A percentile compares a stretch with the other conserved stretches of the same genome.
Evolutionary conservation across 2,797 vertebrate species (phyloP).

Genomic region (Thripadectes ignobilis): DNA sequence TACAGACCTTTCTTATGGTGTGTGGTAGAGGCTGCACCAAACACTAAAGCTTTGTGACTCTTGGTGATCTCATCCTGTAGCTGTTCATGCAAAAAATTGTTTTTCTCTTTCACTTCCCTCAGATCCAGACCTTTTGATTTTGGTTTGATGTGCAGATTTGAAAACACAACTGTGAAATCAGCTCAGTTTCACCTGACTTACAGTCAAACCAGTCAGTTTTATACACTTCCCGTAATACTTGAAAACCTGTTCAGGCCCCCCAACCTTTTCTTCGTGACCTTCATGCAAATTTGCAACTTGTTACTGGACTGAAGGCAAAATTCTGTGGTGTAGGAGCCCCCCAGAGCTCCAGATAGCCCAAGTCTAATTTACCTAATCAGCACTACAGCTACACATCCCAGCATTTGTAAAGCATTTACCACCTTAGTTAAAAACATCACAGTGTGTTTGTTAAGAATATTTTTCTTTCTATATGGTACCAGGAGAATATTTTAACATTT

Average conservation of each 20-base stretch:
- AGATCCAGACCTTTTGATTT: slow-evolving; percentile 64
- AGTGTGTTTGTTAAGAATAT: not conserved
- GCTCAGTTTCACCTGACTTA: slow-evolving; percentile 57
- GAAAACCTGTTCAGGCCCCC: not conserved
- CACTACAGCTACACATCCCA: not conserved
- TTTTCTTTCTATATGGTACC: not conserved
- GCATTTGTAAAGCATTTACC: slow-evolving; percentile 30
- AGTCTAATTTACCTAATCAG: slow-evolving; percentile 31
- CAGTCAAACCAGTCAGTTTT: slow-evolving; percentile 18
- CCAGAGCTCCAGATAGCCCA: not conserved
- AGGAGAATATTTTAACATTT: slow-evolving; percentile 9
- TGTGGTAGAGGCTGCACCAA: not conserved
- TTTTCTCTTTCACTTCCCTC: slow-evolving; percentile 65
- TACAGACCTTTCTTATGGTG: not conserved
- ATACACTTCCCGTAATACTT: not conserved
- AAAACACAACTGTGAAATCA: slow-evolving; percentile 62
- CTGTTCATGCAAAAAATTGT: slow-evolving; percentile 71
- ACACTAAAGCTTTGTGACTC: slow-evolving; percentile 1
- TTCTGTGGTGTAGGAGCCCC: not conserved
- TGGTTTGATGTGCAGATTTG: slow-evolving; percentile 43
- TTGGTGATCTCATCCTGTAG: slow-evolving; percentile 31
- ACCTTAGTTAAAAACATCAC: not conserved
- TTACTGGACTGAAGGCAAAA: not conserved
- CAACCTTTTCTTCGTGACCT: not conserved
- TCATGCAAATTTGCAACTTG: not conserved